phyloP scores from a whole-genome alignment of 2,797 vertebrate genomes.

The Rhynchotus rufescens region DNA sequence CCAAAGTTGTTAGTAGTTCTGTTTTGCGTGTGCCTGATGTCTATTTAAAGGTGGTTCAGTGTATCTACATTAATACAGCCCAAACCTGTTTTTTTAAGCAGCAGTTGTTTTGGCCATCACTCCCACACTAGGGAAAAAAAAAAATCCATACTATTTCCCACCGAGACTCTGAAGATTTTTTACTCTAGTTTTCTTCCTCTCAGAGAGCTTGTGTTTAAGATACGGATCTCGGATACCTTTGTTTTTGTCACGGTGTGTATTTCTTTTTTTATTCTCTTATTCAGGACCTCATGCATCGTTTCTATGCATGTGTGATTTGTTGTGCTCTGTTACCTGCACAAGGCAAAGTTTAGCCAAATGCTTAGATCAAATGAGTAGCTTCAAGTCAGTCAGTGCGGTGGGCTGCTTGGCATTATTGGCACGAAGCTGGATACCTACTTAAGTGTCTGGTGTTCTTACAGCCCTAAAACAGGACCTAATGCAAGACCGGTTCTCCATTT shows the following conservation, averaged over 20 bases:
- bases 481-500: neutral
- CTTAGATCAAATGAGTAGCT: neutral
- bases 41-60: neutral
- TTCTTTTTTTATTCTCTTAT: neutral
- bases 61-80: neutral
- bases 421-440: neutral
- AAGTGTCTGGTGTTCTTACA: neutral
- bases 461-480: neutral
- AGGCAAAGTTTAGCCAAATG: neutral
- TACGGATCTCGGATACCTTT: neutral
- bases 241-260: neutral
- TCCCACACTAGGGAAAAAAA: neutral
- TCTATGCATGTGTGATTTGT: neutral
- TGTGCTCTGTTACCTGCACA: neutral
- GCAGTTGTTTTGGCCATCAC: neutral
- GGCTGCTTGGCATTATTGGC: neutral
- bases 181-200: neutral
- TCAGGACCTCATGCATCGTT: neutral
- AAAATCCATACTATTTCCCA: neutral
- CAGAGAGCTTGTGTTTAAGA: neutral
- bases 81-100: neutral
- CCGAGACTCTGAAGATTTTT: neutral
- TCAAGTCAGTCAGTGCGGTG: neutral
- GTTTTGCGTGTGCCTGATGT: fast-evolving
- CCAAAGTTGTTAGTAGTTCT: neutral